Conservation (phyloP, 2,888 invertebrate species). For the Micoletzkya japonica region DNA sequence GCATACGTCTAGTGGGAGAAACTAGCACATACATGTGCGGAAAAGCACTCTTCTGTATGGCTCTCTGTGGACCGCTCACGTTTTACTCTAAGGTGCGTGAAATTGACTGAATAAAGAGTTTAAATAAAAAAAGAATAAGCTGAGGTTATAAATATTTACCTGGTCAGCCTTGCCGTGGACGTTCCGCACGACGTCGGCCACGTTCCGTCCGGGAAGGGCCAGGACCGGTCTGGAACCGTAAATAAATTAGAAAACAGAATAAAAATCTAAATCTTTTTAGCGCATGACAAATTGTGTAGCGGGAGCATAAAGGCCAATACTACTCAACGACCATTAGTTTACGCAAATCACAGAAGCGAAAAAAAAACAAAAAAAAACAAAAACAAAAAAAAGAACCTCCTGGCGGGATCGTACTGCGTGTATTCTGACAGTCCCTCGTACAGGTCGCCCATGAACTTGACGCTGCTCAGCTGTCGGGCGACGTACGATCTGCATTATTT, state of each 20-base stretch:
- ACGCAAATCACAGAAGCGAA: too few relatives aligned
- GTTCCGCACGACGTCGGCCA: slow-evolving; percentile 5
- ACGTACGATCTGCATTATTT: slow-evolving; percentile 15
- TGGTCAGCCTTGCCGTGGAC: neutral
- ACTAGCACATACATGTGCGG: neutral
- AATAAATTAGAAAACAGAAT: neutral
- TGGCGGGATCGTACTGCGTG: slow-evolving; percentile 28
- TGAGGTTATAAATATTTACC: neutral
- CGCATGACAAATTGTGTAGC: too few relatives aligned
- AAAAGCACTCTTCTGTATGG: neutral
- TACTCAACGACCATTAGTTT: too few relatives aligned
- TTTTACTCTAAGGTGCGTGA: too few relatives aligned
- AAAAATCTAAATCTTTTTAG: too few relatives aligned
- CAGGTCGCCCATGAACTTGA: slow-evolving; percentile 13
- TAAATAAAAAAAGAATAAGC: neutral
- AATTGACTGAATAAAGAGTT: too few relatives aligned
- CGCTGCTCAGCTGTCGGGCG: slow-evolving; percentile 1
- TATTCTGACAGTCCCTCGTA: slow-evolving; percentile 27
- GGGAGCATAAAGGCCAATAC: too few relatives aligned
- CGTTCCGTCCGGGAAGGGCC: slow-evolving; percentile 13
- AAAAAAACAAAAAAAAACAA: neutral
- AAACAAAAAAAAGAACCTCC: slow-evolving; percentile 5
- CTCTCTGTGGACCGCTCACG: too few relatives aligned
- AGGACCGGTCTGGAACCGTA: slow-evolving; percentile 21
- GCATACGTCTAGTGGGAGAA: neutral